Conservation (phyloP, 1,140 invertebrate species). For the Grapholita molesta region DNA sequence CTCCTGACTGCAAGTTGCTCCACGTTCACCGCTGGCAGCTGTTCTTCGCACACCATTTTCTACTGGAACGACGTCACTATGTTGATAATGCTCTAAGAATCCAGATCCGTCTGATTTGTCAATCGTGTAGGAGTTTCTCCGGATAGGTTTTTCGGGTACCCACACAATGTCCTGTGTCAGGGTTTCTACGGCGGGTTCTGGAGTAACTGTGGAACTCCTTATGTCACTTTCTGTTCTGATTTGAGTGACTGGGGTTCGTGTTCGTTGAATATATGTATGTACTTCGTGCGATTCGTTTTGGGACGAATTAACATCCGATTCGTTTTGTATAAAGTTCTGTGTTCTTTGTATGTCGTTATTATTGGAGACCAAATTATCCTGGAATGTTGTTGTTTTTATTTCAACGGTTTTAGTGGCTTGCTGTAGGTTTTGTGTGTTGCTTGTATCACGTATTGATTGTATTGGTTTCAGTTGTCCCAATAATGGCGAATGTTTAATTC, state of each 20-base stretch:
- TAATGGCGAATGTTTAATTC: constrained; percentile 92
- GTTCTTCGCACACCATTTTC: constrained; percentile 53
- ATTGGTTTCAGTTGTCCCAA: constrained; percentile 80
- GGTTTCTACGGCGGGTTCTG: constrained; percentile 61
- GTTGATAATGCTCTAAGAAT: constrained; percentile 54
- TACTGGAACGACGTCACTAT: constrained; percentile 55
- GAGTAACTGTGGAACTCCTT: constrained; percentile 55
- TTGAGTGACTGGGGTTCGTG: constrained; percentile 50
- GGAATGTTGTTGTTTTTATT: background rate
- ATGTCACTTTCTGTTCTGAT: constrained; percentile 51
- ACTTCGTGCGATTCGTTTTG: constrained; percentile 32
- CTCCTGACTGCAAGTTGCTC: constrained; percentile 45
- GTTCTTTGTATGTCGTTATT: constrained; percentile 1
- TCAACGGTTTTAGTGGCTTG: background rate
- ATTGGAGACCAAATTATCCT: constrained; percentile 4
- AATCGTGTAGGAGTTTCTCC: constrained; percentile 67
- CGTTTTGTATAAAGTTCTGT: constrained; percentile 1
- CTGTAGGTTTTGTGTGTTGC: constrained; percentile 23
- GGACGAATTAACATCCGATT: background rate
- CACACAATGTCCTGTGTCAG: constrained; percentile 67
- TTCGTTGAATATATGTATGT: constrained; percentile 29
- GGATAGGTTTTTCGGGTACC: constrained; percentile 56
- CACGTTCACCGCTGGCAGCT: constrained; percentile 48
- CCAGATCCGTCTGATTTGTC: constrained; percentile 52
- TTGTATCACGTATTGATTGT: constrained; percentile 27